These are phyloP conservation scores for Sipha flava DNA, from an alignment of 1,140 invertebrate species.

Conservation along the genomic window DNA sequence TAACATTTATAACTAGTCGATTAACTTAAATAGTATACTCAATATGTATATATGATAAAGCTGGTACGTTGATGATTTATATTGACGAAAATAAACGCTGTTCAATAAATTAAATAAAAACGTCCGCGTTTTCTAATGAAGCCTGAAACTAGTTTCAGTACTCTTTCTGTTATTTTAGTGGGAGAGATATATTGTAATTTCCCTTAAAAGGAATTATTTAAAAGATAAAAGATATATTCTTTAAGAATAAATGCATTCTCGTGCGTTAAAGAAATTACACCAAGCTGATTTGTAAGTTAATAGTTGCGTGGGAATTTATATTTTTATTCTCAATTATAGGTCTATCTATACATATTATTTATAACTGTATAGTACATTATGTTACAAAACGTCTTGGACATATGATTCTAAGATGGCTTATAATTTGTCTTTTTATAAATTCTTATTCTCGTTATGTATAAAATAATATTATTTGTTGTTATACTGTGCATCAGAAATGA, in stretches of 20 bases:
- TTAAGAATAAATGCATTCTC: neutral
- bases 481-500: too few species aligned
- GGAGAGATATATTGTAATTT: neutral
- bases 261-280: neutral
- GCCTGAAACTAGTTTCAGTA: neutral
- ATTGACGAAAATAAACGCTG: neutral
- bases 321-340: neutral
- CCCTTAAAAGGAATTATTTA: neutral
- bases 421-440: too few species aligned
- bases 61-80: neutral
- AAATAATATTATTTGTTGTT: too few species aligned
- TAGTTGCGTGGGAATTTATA: neutral
- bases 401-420: too few species aligned
- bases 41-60: too few species aligned
- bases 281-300: neutral
- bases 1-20: neutral
- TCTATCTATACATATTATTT: too few species aligned
- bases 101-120: neutral
- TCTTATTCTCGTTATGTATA: too few species aligned
- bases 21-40: neutral
- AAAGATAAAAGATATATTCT: neutral
- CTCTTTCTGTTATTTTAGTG: neutral
- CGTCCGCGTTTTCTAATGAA: neutral
- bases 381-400: too few species aligned
- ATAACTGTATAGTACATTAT: too few species aligned